Base-by-base conservation (phyloP, 2,113 vertebrate genomes). In the Hippocampus mohnikei region DNA sequence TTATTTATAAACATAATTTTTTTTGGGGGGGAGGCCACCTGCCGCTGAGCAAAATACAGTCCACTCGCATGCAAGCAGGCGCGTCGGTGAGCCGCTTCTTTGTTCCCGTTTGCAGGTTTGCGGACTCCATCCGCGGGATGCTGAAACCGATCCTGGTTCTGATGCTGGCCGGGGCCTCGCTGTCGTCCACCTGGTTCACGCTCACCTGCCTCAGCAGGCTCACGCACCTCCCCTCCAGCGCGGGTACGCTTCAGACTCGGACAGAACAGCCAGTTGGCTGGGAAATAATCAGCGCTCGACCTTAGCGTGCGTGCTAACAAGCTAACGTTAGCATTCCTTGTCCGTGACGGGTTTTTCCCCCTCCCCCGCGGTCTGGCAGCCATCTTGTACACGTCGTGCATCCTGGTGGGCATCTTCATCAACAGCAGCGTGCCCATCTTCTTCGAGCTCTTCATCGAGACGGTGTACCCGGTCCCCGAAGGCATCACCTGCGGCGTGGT, bases 401-500 rank as follows among this genome's bases (percentile, higher is more conserved):
- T 98, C 89, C 92, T 99, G 87, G 82, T 98, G 76, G 97, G 97
- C 53, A 94, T 98, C 64, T 99, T 98, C 86, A 91, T 99, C 81
- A 97, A 96, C 88, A 96, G 97, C 93, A 97, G 95, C 0, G 86
- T 98, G 73, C 97, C 97, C 6, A 98, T 99, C 84, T 98, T 99
- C 93, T 96, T 98, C 42, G 97, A 99, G 88, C 94, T 98, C 67
- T 95, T 96, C 79, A 96, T 99, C 74, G 97, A 99, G 88, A 98
- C 97, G 0, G 96, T 98, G 71, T 99, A 98, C 82, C 97, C 97
- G 2, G 95, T 97, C 84, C 97, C 97, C 74, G 97, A 98, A 93
- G 97, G 97, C 81, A 98, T 99, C 91, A 97, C 95, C 71, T 98
- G 97, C 1, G 97, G 97, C 65, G 94, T 98, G 72, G 96, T 97